phyloP scores from a whole-genome alignment of 2,797 vertebrate genomes.

The Prunella strophiata region DNA sequence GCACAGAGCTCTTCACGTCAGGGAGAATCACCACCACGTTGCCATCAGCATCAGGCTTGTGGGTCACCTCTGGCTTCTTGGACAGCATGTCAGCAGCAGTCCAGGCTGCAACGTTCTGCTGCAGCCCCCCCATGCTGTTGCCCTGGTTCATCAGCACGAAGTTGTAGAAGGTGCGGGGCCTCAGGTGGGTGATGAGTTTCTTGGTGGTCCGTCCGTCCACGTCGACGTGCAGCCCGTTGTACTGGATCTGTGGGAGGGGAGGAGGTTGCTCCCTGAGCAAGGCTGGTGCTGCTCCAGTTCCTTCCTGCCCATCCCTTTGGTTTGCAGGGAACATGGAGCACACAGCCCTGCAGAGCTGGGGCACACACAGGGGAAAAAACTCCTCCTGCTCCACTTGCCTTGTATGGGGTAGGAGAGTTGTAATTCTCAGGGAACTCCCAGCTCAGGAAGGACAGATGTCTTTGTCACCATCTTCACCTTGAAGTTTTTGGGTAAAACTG shows the following conservation, averaged over 20 bases:
- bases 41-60: constrained; percentile 85
- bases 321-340: not conserved
- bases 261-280: not conserved
- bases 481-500: constrained; percentile 99
- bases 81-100: constrained; percentile 88
- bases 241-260: constrained; percentile 84
- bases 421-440: constrained; percentile 95
- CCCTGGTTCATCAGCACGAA: constrained; percentile 90
- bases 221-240: constrained; percentile 88
- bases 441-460: constrained; percentile 88
- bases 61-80: constrained; percentile 88
- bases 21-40: constrained; percentile 87
- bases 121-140: constrained; percentile 85
- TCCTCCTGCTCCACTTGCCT: constrained; percentile 71
- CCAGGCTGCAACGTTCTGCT: constrained; percentile 88
- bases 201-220: constrained; percentile 90
- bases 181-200: constrained; percentile 88
- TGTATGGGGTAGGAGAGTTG: constrained; percentile 84
- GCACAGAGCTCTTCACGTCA: constrained; percentile 81
- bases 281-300: not conserved
- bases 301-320: fast-evolving
- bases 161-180: constrained; percentile 90
- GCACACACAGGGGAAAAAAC: fast-evolving
- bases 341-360: not conserved
- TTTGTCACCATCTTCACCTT: constrained; percentile 96